These are phyloP conservation scores for Siphlonurus alternatus DNA, from an alignment of 2,888 invertebrate genomes.

Conservation along the genomic window DNA sequence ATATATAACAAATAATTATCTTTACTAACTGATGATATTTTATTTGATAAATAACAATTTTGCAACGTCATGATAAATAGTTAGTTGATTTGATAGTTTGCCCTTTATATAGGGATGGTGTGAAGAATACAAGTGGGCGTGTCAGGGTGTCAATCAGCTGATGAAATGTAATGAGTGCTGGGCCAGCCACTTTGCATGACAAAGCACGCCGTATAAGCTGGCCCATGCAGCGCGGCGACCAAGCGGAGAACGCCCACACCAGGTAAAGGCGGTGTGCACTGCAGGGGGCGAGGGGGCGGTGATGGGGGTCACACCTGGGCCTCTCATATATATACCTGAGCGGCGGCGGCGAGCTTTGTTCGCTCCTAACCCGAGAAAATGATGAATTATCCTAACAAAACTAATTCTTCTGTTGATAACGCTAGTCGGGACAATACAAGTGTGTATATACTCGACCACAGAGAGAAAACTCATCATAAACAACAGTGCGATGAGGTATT, in stretches of 20 bases:
- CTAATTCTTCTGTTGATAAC: background rate
- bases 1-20: no score
- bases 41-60: background rate
- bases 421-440: background rate
- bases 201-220: background rate
- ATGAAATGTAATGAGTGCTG: background rate
- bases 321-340: background rate
- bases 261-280: background rate
- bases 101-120: background rate
- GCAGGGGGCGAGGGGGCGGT: background rate
- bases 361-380: background rate
- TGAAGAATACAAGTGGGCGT: background rate
- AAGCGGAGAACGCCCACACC: background rate
- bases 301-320: background rate
- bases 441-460: background rate
- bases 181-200: background rate
- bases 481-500: background rate
- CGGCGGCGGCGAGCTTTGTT: background rate
- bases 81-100: background rate
- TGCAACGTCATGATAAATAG: background rate
- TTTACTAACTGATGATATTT: no score
- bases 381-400: conserved; percentile 1
- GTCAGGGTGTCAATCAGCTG: background rate
- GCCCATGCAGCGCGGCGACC: no score
- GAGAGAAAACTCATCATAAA: background rate